Evolutionary conservation across 2,888 invertebrate genomes (phyloP), one percentile per base, ranked within the genome.

Genomic region (Tuberolachnus salignus): DNA sequence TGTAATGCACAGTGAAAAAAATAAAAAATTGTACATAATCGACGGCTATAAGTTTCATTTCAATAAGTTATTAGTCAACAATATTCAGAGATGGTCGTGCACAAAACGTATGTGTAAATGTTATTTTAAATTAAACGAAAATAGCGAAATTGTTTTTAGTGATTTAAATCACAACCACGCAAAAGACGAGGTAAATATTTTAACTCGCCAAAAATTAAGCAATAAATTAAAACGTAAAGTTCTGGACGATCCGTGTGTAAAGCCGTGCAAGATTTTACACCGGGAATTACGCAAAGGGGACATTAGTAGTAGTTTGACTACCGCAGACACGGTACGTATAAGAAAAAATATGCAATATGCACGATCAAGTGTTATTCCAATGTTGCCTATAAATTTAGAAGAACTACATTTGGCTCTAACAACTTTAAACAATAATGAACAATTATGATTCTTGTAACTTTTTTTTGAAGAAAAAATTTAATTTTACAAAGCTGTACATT

Each of bases 21-120:
- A 63, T 63, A 63, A 63, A 42, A 63, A 34, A 42, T 42, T 13
- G 42, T 63, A 34, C n/a, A 6, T 63, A n/a, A 63, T 42, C 42
- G 9, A 63, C 42, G 19, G 42, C 3, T 63, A n/a, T 63, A 63
- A 23, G 26, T 59, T 59, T 59, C 59, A 55, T 55, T 55, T 55
- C 9, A 55, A 55, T 19, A 21, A 55, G 19, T 55, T 19, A 19
- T 55, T 55, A 21, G 19, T 9, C 19, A 55, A 55, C 8, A 55
- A 55, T 55, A 21, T 55, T 55, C 3, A 55, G 55, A 55, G 55
- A 55, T 19, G 21, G 55, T 19, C 55, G n/a, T 55, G 55, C 55
- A 55, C 55, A 19, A 55, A 19, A 55, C 19, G 55, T 1, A 59
- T 26, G 26, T 59, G 26, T 26, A 59, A 26, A 59, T 59, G 14